Percentiles rank a stretch among this genome's conserved stretches.
phyloP scores from a whole-genome alignment of 2,113 vertebrate species.

The Calyptommatus sinebrachiatus region DNA sequence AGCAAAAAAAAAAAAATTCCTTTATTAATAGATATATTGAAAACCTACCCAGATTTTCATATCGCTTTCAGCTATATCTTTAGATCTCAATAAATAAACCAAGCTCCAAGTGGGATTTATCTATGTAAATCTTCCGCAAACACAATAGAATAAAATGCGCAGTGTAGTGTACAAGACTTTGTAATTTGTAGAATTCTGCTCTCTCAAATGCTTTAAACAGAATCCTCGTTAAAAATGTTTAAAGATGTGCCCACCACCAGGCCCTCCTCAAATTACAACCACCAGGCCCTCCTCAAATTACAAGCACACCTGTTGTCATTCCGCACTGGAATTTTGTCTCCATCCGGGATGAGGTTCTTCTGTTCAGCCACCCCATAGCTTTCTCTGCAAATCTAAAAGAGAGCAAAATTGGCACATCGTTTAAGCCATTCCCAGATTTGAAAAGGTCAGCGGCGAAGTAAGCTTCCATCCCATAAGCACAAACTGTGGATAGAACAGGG shows the following conservation, averaged over 20 bases:
- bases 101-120: neutral
- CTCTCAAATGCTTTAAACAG: neutral
- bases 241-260: no score
- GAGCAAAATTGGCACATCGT: slow-evolving; percentile 25
- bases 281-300: neutral
- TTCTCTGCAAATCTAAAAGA: slow-evolving; percentile 87
- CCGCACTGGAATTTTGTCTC: slow-evolving; percentile 83
- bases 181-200: neutral
- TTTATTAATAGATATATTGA: neutral
- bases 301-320: slow-evolving; percentile 84
- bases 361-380: slow-evolving; percentile 90
- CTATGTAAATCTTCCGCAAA: neutral
- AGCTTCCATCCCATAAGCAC: neutral
- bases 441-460: neutral
- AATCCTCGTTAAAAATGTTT: neutral
- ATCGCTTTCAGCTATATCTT: neutral
- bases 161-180: neutral
- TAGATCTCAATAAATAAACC: neutral
- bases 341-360: slow-evolving; percentile 87
- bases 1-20: no score
- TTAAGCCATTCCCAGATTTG: neutral
- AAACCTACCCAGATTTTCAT: no score
- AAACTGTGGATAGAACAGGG: neutral
- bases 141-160: neutral
- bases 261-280: no score